Conservation (phyloP, 2,113 vertebrate species). For the Myrmecophaga tridactyla region DNA sequence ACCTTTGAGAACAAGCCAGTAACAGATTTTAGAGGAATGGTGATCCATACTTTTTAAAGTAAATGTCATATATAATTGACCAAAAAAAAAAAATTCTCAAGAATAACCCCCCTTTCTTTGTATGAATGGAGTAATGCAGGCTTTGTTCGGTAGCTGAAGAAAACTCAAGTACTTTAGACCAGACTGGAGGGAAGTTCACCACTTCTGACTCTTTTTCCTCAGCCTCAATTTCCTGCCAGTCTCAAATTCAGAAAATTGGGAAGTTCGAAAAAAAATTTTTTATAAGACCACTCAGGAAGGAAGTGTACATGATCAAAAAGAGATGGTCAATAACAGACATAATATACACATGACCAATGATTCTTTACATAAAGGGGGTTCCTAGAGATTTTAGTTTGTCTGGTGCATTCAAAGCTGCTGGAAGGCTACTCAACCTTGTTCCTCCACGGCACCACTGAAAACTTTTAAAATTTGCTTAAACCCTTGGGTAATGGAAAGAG, state of each 20-base stretch:
- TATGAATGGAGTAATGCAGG: neutral
- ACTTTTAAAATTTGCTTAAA: neutral
- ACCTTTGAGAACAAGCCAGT: slow-evolving; percentile 20
- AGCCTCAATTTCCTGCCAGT: neutral
- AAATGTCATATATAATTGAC: neutral
- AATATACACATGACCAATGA: neutral
- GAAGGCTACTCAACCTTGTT: neutral
- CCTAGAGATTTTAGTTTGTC: neutral
- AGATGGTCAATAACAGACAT: neutral
- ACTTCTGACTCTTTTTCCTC: neutral
- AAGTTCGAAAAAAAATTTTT: neutral
- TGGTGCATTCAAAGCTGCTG: neutral
- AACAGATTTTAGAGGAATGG: slow-evolving; percentile 33
- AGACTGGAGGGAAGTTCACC: neutral
- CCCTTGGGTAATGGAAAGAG: neutral
- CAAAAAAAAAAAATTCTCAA: neutral
- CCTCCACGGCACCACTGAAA: neutral
- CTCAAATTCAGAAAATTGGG: neutral
- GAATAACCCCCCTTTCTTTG: neutral
- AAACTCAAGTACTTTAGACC: neutral
- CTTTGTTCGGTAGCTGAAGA: neutral
- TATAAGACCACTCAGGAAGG: neutral
- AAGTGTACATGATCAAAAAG: neutral
- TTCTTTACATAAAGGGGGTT: neutral
- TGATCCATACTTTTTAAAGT: too few species aligned